Percentiles rank a stretch among this genome's conserved stretches.
These are phyloP conservation scores for Ondatra zibethicus DNA, from an alignment of 2,113 vertebrate genomes.

Conservation along the genomic window DNA sequence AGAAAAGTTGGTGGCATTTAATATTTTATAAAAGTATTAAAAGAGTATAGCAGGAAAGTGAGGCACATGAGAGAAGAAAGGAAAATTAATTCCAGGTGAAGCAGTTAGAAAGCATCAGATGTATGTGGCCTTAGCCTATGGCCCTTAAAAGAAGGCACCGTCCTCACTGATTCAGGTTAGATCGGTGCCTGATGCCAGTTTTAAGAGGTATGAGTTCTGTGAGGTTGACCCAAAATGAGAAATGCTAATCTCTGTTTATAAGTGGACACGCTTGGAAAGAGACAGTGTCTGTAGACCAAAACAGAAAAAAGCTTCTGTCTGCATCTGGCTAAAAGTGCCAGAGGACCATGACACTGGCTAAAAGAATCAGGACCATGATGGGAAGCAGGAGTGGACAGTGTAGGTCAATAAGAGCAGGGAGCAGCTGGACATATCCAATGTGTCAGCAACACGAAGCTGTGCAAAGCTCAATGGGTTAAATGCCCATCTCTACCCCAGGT, in stretches of 20 bases:
- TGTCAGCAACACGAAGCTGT: not conserved
- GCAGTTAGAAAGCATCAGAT: not conserved
- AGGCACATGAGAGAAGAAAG: not conserved
- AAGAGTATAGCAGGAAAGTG: not conserved
- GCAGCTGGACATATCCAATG: not conserved
- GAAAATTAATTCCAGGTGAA: not conserved
- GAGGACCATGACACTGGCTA: not conserved
- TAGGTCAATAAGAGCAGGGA: not conserved
- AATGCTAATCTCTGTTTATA: not conserved
- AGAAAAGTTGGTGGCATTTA: not conserved
- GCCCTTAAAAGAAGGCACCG: not conserved
- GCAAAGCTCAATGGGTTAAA: not conserved
- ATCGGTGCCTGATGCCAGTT: not conserved
- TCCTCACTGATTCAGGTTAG: not conserved
- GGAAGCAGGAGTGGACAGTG: too few relatives aligned
- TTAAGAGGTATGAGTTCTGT: not conserved
- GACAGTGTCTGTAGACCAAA: too few relatives aligned
- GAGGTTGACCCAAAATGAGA: not conserved
- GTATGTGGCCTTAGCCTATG: not conserved
- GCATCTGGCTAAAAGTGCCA: not conserved
- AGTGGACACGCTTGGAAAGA: not conserved
- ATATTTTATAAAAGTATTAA: not conserved
- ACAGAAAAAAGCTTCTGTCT: not conserved
- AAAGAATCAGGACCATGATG: not conserved
- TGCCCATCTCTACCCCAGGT: not conserved